These are phyloP conservation scores for Pituophis catenifer DNA, from an alignment of 2,113 vertebrate genomes.

Conservation along the genomic window DNA sequence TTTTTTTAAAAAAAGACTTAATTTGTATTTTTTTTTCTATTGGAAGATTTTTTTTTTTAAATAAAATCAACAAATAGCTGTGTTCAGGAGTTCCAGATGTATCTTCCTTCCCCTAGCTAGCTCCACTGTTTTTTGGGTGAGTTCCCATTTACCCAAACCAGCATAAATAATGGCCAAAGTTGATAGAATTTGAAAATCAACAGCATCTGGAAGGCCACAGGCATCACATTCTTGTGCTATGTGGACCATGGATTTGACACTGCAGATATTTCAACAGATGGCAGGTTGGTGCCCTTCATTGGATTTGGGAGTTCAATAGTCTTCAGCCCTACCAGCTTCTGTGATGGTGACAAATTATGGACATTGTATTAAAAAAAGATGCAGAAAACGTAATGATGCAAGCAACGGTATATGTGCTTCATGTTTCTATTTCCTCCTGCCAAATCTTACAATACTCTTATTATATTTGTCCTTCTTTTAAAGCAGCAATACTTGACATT, in stretches of 20 bases:
- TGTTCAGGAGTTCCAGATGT: neutral
- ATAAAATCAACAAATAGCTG: slow-evolving; percentile 3
- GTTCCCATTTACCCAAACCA: neutral
- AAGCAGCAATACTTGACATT: neutral
- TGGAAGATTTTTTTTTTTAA: neutral
- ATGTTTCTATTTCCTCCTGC: neutral
- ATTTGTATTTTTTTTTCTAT: neutral
- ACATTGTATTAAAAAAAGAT: neutral
- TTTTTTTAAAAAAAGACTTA: rapidly evolving
- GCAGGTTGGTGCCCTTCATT: neutral
- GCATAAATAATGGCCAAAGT: neutral
- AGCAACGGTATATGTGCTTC: neutral
- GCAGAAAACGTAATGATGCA: neutral
- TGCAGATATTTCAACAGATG: neutral
- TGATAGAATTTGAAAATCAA: neutral
- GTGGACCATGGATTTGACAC: neutral
- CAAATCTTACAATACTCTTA: neutral
- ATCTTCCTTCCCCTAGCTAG: too few relatives aligned
- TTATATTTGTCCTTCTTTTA: neutral
- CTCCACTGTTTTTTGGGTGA: neutral
- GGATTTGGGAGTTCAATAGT: neutral
- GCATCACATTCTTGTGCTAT: neutral
- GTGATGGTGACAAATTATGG: neutral
- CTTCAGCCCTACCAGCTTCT: neutral
- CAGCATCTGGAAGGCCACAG: neutral